A percentile compares a stretch with the other conserved stretches of the same genome.
Conservation (phyloP, 2,113 vertebrate genomes). For the sheep (Ovis aries) region ARS-UI_Ramb_v3.0 NC_056054.1:93672001-93672500, state of each 20-base stretch:
- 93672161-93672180: slow-evolving; percentile 36
- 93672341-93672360: not conserved
- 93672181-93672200: not conserved
- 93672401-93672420: not conserved
- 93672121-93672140: slow-evolving; percentile 39
- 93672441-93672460: not conserved
- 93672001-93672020: not conserved
- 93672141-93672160: slow-evolving; percentile 7
- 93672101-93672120: not conserved
- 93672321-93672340: not conserved
- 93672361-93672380: not conserved
- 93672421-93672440: not conserved
- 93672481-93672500: not conserved
- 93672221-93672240: not conserved
- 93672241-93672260: not conserved
- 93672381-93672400: not conserved
- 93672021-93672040: not conserved
- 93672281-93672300: not conserved
- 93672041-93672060: not conserved
- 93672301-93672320: not conserved
- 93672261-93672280: not conserved
- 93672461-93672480: not conserved
- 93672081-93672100: not conserved
- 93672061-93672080: not conserved
- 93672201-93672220: not conserved